phyloP scores from a whole-genome alignment of 2,888 invertebrate genomes.

The Eledona agricola region DNA sequence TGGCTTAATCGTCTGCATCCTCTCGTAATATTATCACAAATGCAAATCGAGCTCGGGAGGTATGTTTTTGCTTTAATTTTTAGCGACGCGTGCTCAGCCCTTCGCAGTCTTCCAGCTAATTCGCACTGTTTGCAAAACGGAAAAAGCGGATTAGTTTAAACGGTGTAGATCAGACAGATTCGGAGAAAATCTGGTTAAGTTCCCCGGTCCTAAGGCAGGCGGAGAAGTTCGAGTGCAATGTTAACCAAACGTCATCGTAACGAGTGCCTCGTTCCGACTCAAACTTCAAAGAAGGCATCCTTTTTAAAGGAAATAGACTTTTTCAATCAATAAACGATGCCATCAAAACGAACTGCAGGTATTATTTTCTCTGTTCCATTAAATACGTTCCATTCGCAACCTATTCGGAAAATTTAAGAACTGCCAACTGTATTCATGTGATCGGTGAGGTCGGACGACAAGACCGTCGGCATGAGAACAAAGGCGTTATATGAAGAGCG shows the following conservation, averaged over 20 bases:
- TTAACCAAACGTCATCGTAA: slow-evolving; percentile 48
- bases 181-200: slow-evolving; percentile 28
- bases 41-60: too few species aligned
- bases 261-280: slow-evolving; percentile 46
- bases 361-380: slow-evolving; percentile 35
- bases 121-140: slow-evolving; percentile 19
- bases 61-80: too few species aligned
- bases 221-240: slow-evolving; percentile 25
- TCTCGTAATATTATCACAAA: too few species aligned
- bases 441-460: too few species aligned
- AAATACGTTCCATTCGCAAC: slow-evolving; percentile 34
- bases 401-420: slow-evolving; percentile 20
- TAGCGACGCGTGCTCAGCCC: too few species aligned
- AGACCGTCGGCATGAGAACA: too few species aligned
- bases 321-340: slow-evolving; percentile 54
- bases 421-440: too few species aligned
- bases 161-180: slow-evolving; percentile 24
- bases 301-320: slow-evolving; percentile 56
- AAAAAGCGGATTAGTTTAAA: slow-evolving; percentile 24
- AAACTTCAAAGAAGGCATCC: slow-evolving; percentile 51
- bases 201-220: slow-evolving; percentile 13
- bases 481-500: too few species aligned
- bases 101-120: too few species aligned
- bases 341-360: slow-evolving; percentile 43
- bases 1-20: too few species aligned